Evolutionary conservation across 2,113 vertebrate genomes (phyloP), one percentile per base, ranked within the genome.

Genomic region (Menidia beryllina): DNA sequence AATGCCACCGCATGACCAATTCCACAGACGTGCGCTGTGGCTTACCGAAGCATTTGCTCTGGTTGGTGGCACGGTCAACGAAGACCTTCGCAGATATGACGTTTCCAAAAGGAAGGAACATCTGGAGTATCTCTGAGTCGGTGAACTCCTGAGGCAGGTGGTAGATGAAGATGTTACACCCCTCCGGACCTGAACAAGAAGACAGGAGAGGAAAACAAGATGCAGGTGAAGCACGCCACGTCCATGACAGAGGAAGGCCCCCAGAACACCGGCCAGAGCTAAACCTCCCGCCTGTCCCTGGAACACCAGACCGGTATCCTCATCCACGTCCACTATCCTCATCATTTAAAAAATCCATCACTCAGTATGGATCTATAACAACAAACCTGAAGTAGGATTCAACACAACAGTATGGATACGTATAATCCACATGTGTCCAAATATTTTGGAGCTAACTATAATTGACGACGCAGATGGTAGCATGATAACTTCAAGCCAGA

Each of bases 151-250:
- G 97, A 52, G 97, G 97, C 94, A 98, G 94, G 93, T 98, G 97
- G 93, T 98, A 98, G 92, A 98, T 98, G 92, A 98, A 98, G 93
- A 98, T 97, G 93, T 98, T 98, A 82, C 96, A 98, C 79, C 97
- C 97, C 38, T 98, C 97, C 3, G 97, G 97, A 86, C 97, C 96
- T 98, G 91, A 0, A 49, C 30, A n/a, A 24, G 68, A 57, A 79
- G 20, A 69, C 38, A 65, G 30, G 17, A 56, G 34, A 58, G 36
- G 19, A 0, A 7, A 20, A 9, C n/a, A 26, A 45, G 5, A 65
- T 19, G 45, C 6, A 77, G 38, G 41, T 10, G 1, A 7, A 54
- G 65, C 21, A 54, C 11, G 56, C 69, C 21, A 39, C 49, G 53
- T 34, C 30, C 7, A 10, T 34, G 30, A 45, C 17, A 19, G 17